Evolutionary conservation across 2,113 vertebrate genomes (phyloP).

Genomic region (Panthera leo): DNA sequence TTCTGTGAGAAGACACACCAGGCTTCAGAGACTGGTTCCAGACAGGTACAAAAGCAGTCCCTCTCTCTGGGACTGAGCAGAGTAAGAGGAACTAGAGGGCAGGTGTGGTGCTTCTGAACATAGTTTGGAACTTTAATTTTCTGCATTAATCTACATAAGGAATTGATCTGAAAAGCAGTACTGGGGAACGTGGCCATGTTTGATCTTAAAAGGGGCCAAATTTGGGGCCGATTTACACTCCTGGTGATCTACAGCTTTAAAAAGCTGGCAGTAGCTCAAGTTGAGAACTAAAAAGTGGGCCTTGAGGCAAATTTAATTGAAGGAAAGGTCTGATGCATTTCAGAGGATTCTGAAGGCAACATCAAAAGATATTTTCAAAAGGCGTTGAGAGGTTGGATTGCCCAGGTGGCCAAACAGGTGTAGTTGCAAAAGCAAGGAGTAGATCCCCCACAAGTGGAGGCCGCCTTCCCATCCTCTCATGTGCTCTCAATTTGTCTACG

Average conservation of each 20-base stretch:
- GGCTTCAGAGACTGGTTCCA: background rate
- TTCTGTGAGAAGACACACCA: background rate
- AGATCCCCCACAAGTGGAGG: background rate
- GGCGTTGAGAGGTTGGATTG: background rate
- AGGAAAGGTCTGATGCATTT: constrained; percentile 18
- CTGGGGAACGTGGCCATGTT: background rate
- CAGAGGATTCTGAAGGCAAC: constrained; percentile 22
- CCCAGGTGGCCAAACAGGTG: background rate
- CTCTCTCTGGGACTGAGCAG: background rate
- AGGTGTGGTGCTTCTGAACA: background rate
- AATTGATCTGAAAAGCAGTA: constrained; percentile 53
- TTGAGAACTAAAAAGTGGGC: constrained; percentile 18
- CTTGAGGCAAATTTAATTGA: constrained; percentile 42
- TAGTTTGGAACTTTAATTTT: constrained; percentile 47
- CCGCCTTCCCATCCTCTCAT: rapidly evolving
- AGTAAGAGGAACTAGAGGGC: background rate
- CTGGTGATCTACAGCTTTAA: constrained; percentile 9
- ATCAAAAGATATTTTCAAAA: constrained; percentile 47
- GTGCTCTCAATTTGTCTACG: rapidly evolving
- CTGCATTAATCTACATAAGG: constrained; percentile 58
- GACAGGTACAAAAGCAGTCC: background rate
- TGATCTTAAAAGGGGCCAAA: constrained; percentile 56
- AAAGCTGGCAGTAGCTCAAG: constrained; percentile 26
- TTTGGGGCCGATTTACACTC: constrained; percentile 23
- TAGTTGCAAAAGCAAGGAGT: background rate